Evolutionary conservation across 1,140 invertebrate genomes (phyloP), one percentile per base, ranked within the genome.

Genomic region (Saccostrea echinata): DNA sequence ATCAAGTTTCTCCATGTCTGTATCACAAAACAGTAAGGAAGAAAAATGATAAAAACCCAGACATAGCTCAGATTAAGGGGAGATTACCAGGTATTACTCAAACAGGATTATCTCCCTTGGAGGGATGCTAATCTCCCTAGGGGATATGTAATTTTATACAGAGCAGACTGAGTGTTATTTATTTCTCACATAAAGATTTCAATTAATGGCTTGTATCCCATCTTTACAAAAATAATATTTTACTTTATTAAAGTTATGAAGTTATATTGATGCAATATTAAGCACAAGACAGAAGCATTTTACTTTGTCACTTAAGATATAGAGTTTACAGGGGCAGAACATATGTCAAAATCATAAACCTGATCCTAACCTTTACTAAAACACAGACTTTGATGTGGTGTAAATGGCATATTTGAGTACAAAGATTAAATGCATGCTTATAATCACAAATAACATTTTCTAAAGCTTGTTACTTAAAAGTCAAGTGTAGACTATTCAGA

Each of bases 71-170:
- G 68, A 76, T 33, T 76, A 30, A 76, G 68, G 24, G 68, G 68
- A 76, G 68, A 76, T 76, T 76, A 76, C 30, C 30, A 33, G 68
- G 27, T 33, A 30, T 76, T 76, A 76, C 68, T 76, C 68, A 76
- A 76, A 27, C 30, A 76, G 30, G 68, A 76, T 76, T 76, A 76
- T 76, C 68, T 76, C 68, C 68, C 68, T 33, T 76, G 30, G 30
- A 30, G 68, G 68, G 30, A 21, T 18, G n/a, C 55, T 61, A 21
- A 61, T 61, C 55, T 16, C 18, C 1, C 55, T n/a, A 61, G 16
- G 43, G n/a, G 16, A 76, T 27, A 76, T 61, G 9, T 33, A 30
- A 33, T 76, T 76, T 30, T 16, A 76, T 16, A 76, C 27, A 30
- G 11, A 33, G 18, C 27, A 76, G 24, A 13, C 30, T 33, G 3